Evolutionary conservation across 2,797 vertebrate species (phyloP).

Genomic region (Crypturellus tataupa): DNA sequence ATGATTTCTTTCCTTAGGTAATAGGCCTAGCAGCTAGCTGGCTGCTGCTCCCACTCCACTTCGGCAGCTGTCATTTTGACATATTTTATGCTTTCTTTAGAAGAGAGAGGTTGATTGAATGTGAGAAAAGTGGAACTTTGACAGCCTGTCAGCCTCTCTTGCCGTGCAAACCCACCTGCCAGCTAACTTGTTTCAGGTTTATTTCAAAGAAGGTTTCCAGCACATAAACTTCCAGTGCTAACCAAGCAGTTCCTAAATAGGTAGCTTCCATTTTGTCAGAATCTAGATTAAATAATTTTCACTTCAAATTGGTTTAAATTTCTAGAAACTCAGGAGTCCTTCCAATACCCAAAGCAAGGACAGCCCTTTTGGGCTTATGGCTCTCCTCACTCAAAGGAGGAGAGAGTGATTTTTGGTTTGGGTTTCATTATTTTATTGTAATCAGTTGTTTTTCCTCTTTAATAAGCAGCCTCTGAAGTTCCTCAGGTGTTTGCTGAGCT

Average conservation of each 20-base stretch:
- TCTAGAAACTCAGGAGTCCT: background rate
- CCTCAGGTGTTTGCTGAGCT: background rate
- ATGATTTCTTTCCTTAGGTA: constrained; percentile 77
- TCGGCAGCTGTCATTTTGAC: constrained; percentile 85
- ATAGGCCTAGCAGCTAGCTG: constrained; percentile 77
- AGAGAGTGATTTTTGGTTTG: background rate
- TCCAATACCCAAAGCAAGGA: background rate
- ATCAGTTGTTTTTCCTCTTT: background rate
- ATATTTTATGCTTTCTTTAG: constrained; percentile 85
- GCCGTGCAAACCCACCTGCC: constrained; percentile 84
- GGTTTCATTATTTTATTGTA: background rate
- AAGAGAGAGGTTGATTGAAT: constrained; percentile 84
- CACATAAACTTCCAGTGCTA: constrained; percentile 71
- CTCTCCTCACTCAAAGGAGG: background rate
- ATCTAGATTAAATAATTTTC: constrained; percentile 71
- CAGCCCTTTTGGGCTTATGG: background rate
- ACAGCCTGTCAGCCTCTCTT: constrained; percentile 85
- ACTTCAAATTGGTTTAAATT: constrained; percentile 56
- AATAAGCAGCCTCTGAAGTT: background rate
- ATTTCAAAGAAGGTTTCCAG: constrained; percentile 82
- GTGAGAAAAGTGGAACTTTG: constrained; percentile 86
- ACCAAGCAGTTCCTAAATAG: constrained; percentile 68
- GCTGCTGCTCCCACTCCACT: constrained; percentile 74
- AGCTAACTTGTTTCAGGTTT: constrained; percentile 83
- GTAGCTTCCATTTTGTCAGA: constrained; percentile 64